Conservation (phyloP, 2,888 invertebrate genomes). For the Mesoligia furuncula region DNA sequence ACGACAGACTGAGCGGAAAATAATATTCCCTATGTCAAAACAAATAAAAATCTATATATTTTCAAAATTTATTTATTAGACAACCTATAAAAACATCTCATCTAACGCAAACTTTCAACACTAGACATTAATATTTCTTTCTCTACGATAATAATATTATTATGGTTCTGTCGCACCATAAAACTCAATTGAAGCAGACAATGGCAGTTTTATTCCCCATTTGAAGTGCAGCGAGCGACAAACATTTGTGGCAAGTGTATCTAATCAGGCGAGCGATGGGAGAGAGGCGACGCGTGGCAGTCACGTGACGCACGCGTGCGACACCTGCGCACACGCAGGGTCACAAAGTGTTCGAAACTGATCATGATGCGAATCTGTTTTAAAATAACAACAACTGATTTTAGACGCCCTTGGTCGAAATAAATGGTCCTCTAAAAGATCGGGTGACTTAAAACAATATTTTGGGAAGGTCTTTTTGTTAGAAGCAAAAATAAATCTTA, state of each 20-base stretch:
- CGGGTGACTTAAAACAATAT: constrained; percentile 48
- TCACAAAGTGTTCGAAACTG: constrained; percentile 48
- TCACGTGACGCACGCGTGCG: constrained; percentile 77
- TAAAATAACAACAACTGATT: constrained; percentile 63
- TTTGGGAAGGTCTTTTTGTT: constrained; percentile 30
- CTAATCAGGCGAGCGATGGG: constrained; percentile 75
- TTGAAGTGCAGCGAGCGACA: constrained; percentile 75
- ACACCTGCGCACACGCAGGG: constrained; percentile 77
- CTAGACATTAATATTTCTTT: constrained; percentile 51
- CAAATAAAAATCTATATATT: neutral
- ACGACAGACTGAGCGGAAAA: too few relatives aligned
- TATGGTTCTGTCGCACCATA: constrained; percentile 76
- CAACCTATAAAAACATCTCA: constrained; percentile 10
- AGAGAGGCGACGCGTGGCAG: constrained; percentile 68
- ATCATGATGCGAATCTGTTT: constrained; percentile 62
- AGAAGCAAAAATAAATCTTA: constrained; percentile 17
- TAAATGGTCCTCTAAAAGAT: constrained; percentile 44
- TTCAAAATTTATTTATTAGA: constrained; percentile 1
- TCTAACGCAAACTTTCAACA: constrained; percentile 33
- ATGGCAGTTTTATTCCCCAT: constrained; percentile 79
- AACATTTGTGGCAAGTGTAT: constrained; percentile 86
- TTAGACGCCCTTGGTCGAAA: constrained; percentile 45
- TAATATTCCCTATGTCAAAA: neutral
- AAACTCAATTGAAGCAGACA: constrained; percentile 75
- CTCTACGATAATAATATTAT: constrained; percentile 75